Base-by-base conservation (phyloP, 2,888 invertebrate genomes). In the Osmoderma eremita region DNA sequence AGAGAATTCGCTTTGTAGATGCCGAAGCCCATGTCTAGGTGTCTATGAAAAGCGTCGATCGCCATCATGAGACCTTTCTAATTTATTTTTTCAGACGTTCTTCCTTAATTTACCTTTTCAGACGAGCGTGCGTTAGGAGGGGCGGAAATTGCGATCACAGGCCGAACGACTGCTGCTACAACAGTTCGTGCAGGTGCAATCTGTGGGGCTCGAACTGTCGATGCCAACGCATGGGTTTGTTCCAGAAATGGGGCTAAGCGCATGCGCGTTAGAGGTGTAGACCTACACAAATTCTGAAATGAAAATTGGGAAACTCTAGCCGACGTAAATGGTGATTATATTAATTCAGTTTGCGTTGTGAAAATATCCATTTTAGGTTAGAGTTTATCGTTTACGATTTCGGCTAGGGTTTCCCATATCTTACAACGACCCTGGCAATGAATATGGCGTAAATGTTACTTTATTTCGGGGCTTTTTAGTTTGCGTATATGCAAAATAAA, bases 171-270 rank as follows among this genome's bases (percentile, higher is more conserved):
- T 94, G 94, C 86, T 94, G 94, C 86, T 90, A 90, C 84, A 92
- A 91, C 76, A 91, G 92, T 71, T 90, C 92, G 71, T 94, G 94
- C 83, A 88, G 94, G 71, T 94, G 94, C 87, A 94, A 94, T 83
- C 86, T 94, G 61, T 94, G 93, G 93, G 93, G 94, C 69, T 90
- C 91, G 80, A 94, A 94, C 85, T 94, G 94, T 83, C 88, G 91
- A 77, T 94, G 94, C 83, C 93, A 94, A 83, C 88, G 94, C 76
- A 90, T 91, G 88, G 93, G 94, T 69, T 88, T 94, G 79, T 94
- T 94, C 87, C 93, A 93, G 81, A 92, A 92, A 84, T 92, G 92
- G 91, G 91, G 91, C 81, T 91, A 87, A 85, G 79, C 69, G 78
- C 78, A 20, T 18, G 45, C 20, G 20, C 30, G 30, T 1, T 30